Evolutionary conservation across 2,113 vertebrate species (phyloP).

Genomic region (Corythoichthys intestinalis): DNA sequence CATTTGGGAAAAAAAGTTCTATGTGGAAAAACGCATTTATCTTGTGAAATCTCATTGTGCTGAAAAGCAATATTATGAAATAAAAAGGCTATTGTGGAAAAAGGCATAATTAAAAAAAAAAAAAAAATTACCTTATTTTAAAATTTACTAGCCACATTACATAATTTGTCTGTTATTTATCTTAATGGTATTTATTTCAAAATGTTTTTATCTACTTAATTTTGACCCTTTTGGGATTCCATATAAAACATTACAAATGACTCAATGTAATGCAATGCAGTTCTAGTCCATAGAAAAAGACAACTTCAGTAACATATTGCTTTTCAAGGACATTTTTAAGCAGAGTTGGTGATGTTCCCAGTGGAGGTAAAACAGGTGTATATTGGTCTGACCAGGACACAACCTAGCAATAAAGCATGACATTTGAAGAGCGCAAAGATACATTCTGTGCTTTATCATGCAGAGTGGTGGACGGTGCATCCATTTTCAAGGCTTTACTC

Average conservation of each 20-base stretch:
- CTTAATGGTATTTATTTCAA: too few species aligned
- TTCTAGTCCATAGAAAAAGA: background rate
- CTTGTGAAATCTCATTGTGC: too few species aligned
- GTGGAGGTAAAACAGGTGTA: constrained; percentile 45
- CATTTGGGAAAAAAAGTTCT: too few species aligned
- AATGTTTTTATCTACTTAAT: too few species aligned
- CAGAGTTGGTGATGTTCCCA: constrained; percentile 41
- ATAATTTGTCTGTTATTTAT: too few species aligned
- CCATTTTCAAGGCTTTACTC: constrained; percentile 45
- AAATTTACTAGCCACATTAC: too few species aligned
- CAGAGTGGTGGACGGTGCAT: constrained; percentile 37
- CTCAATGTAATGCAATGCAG: background rate
- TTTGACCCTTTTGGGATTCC: too few species aligned
- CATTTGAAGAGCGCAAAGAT: constrained; percentile 63
- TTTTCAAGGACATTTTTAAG: constrained; percentile 4
- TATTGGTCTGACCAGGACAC: constrained; percentile 52
- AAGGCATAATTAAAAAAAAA: too few species aligned
- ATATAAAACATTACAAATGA: background rate
- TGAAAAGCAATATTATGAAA: too few species aligned
- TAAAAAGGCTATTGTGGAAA: too few species aligned
- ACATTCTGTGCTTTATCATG: constrained; percentile 20
- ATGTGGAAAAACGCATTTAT: too few species aligned
- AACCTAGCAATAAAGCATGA: constrained; percentile 65
- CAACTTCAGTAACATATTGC: background rate
- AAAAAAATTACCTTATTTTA: too few species aligned